These are phyloP conservation scores for Loriculus beryllinus DNA, from an alignment of 2,797 vertebrate genomes.

Conservation along the genomic window DNA sequence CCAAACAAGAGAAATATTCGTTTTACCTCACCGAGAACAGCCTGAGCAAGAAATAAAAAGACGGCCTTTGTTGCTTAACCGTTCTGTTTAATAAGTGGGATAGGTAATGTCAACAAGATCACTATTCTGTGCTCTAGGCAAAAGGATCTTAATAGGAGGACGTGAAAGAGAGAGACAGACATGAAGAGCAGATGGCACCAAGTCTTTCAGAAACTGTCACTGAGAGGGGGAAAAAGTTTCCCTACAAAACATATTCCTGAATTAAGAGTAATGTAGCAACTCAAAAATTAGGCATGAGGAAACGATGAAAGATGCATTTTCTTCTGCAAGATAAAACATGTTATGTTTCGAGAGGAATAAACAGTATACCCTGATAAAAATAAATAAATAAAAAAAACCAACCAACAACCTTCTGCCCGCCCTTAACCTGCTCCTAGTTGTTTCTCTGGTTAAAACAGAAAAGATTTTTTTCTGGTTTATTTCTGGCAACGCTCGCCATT, in stretches of 20 bases:
- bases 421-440: neutral
- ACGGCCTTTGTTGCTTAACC: neutral
- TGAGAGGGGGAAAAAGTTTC: neutral
- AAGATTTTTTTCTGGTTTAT: constrained; percentile 57
- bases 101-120: neutral
- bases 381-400: fast-evolving
- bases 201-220: neutral
- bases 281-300: neutral
- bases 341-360: neutral
- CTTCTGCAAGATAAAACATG: neutral
- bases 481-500: constrained; percentile 75
- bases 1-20: constrained; percentile 25
- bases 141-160: neutral
- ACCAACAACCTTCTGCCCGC: neutral
- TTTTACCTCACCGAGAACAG: neutral
- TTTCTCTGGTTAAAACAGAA: constrained; percentile 30
- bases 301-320: neutral
- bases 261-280: neutral
- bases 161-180: neutral
- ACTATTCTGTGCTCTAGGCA: neutral
- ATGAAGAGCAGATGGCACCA: neutral
- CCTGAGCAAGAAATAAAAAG: neutral
- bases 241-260: neutral
- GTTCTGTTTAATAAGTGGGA: neutral
- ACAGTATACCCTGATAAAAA: neutral